Evolutionary conservation across 2,113 vertebrate species (phyloP).

Genomic region (Phycodurus eques): DNA sequence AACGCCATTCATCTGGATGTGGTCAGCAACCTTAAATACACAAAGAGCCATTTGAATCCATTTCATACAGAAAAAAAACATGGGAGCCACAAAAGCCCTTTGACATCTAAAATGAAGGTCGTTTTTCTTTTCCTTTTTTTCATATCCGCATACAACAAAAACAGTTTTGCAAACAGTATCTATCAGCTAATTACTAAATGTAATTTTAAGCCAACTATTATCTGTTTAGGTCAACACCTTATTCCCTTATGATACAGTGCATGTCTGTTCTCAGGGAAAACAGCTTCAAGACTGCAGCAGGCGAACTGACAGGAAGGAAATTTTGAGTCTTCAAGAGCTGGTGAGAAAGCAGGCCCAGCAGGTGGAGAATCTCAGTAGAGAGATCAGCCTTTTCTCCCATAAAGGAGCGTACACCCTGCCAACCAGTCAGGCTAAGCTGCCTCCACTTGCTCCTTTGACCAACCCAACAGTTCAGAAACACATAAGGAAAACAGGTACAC

Average conservation of each 20-base stretch:
- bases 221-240: too few species aligned
- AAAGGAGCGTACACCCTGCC: conserved; percentile 73
- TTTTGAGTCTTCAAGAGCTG: conserved; percentile 57
- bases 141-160: too few species aligned
- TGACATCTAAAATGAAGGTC: too few species aligned
- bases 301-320: conserved; percentile 60
- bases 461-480: background rate
- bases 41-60: too few species aligned
- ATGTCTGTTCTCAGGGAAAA: conserved; percentile 55
- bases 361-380: conserved; percentile 63
- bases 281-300: conserved; percentile 68
- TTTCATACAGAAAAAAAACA: too few species aligned
- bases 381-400: conserved; percentile 70
- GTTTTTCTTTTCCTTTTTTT: too few species aligned
- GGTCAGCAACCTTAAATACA: too few species aligned
- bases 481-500: background rate
- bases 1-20: too few species aligned
- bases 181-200: too few species aligned
- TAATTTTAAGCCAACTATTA: too few species aligned
- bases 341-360: conserved; percentile 60
- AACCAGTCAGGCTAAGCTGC: conserved; percentile 35
- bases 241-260: background rate
- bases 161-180: too few species aligned
- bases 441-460: conserved; percentile 1
- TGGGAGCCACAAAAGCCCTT: too few species aligned